Evolutionary conservation across 1,140 invertebrate species (phyloP), one percentile per base, ranked within the genome.

Genomic region (Pseudoatta argentina): DNA sequence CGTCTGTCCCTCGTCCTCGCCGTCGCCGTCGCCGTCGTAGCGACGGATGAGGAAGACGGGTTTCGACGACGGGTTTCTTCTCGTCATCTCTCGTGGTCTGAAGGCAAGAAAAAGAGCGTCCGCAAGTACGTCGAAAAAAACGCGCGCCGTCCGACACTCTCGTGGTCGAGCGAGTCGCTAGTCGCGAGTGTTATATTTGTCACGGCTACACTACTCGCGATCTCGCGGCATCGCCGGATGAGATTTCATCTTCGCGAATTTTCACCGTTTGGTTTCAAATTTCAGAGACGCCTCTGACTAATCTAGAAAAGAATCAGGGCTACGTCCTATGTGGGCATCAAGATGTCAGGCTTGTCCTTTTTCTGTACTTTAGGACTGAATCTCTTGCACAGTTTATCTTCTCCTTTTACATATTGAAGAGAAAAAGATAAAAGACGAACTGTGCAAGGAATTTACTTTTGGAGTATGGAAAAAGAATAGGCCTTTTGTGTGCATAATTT

Each of bases 71-170:
- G 27, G n/a, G 8, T 53, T 44, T 71, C 30, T 57, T 8, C 57
- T 55, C 48, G 77, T 39, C 34, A 39, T 0, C 7, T 39, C 7
- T 39, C 34, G 39, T 8, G 27, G 4, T 8, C 10, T 7, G 30
- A 69, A 67, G 27, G 10, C 27, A 57, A 76, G 63, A 12, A 14
- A 61, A 21, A 48, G 39, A 71, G 1, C 77, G 14, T 14, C 39
- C 44, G 44, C 59, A 79, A 63, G 63, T 79, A 69, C 48, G 77
- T 79, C 63, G 64, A 67, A 69, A 53, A 48, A 67, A 69, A 53
- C 63, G 27, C 14, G 77, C 67, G 66, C 3, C 21, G 12, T 27
- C 24, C 16, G 59, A 44, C 10, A 34, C 6, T 27, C 8, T 16
- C 34, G 34, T 14, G 75, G 3, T 14, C 14, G 2, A 3, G 10